Evolutionary conservation across 2,113 vertebrate species (phyloP).

Genomic region (Sylvia atricapilla): DNA sequence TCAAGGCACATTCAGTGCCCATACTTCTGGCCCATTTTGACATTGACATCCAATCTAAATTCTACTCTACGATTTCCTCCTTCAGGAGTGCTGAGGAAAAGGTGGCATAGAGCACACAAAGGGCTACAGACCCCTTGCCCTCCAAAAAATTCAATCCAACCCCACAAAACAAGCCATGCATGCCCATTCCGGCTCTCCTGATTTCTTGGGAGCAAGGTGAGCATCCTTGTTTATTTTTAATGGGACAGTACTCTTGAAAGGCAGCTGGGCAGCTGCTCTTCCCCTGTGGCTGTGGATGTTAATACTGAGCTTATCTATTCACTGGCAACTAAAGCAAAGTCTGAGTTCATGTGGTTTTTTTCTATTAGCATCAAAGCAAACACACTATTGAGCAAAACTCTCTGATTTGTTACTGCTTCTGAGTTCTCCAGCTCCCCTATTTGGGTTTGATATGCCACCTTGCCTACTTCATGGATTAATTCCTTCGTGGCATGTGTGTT

Average conservation of each 20-base stretch:
- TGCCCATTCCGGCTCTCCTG: neutral
- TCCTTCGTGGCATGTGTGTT: neutral
- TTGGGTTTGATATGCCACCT: neutral
- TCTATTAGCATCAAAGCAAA: neutral
- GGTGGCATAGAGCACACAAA: neutral
- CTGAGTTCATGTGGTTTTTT: neutral
- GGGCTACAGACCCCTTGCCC: neutral
- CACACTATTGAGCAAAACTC: neutral
- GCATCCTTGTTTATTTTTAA: neutral
- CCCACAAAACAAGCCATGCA: neutral
- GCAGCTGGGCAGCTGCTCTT: neutral
- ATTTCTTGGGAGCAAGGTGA: rapidly evolving
- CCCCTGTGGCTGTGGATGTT: neutral
- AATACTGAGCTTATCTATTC: neutral
- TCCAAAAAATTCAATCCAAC: neutral
- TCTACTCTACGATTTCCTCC: neutral
- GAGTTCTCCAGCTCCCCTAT: neutral
- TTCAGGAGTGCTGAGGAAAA: neutral
- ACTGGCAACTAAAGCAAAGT: neutral
- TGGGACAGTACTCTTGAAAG: neutral
- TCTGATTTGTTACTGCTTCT: neutral
- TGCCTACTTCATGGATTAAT: neutral
- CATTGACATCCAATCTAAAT: neutral
- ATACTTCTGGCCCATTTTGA: neutral
- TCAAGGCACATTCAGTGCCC: neutral